Evolutionary conservation across 2,888 invertebrate genomes (phyloP).

Genomic region (Perizoma flavofasciatum): DNA sequence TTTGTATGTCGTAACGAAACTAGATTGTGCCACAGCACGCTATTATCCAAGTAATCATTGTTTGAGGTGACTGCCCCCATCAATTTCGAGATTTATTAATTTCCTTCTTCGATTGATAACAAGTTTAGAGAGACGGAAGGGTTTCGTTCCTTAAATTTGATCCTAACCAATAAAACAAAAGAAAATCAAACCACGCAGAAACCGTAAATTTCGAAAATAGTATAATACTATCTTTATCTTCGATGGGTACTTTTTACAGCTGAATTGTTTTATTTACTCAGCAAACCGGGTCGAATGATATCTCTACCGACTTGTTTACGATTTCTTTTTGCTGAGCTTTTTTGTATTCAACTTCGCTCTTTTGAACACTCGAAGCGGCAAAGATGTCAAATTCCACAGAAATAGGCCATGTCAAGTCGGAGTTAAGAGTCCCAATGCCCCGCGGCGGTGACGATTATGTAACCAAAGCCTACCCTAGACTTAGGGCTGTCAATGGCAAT

Average conservation of each 20-base stretch:
- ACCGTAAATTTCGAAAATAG: neutral
- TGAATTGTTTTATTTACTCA: conserved; percentile 33
- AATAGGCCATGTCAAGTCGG: conserved; percentile 78
- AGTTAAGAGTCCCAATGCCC: conserved; percentile 75
- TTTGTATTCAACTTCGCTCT: conserved; percentile 42
- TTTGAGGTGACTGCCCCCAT: no score
- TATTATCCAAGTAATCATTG: no score
- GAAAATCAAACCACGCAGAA: no score
- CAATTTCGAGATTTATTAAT: no score
- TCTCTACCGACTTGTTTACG: conserved; percentile 33
- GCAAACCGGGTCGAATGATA: conserved; percentile 32
- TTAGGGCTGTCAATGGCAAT: conserved; percentile 55
- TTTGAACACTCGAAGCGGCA: conserved; percentile 56
- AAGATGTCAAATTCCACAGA: conserved; percentile 72
- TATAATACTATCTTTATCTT: neutral
- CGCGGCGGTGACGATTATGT: conserved; percentile 71
- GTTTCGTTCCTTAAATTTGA: no score
- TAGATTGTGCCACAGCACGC: no score
- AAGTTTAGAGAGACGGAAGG: no score
- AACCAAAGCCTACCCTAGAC: conserved; percentile 61
- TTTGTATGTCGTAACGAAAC: no score
- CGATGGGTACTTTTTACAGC: conserved; percentile 18
- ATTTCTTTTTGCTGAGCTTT: conserved; percentile 29
- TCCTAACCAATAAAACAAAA: no score
- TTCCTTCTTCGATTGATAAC: no score